These are phyloP conservation scores for Helicolenus hilgendorfi DNA, from an alignment of 2,797 vertebrate species.

Conservation along the genomic window DNA sequence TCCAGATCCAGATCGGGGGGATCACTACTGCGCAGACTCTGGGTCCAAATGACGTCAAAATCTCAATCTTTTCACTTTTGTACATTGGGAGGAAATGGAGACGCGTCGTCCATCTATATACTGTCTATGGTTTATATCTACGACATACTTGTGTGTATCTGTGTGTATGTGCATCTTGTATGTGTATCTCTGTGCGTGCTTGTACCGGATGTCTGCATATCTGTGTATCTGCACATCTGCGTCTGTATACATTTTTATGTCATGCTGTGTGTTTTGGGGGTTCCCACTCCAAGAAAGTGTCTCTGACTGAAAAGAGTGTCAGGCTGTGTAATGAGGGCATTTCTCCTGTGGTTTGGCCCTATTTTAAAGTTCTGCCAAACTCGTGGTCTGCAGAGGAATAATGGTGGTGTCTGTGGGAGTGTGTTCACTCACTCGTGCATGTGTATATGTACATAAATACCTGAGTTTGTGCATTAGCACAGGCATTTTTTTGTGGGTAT, in stretches of 20 bases:
- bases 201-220: neutral
- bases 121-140: neutral
- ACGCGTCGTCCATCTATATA: too few relatives aligned
- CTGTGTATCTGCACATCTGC: conserved; percentile 5
- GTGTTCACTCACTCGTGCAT: neutral
- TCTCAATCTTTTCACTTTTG: too few relatives aligned
- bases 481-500: neutral
- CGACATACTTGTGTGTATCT: neutral
- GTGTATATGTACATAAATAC: neutral
- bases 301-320: conserved; percentile 55
- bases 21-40: too few relatives aligned
- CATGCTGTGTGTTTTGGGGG: conserved; percentile 17
- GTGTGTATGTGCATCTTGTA: neutral
- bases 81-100: too few relatives aligned
- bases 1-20: too few relatives aligned
- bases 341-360: conserved; percentile 71
- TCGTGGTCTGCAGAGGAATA: conserved; percentile 27
- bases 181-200: neutral
- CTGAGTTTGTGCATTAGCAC: neutral
- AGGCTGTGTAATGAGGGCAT: conserved; percentile 76
- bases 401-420: neutral
- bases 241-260: conserved; percentile 27
- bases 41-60: too few relatives aligned
- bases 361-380: conserved; percentile 67
- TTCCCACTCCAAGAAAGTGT: conserved; percentile 47